Percentiles rank a stretch among this genome's conserved stretches.
Conservation (phyloP, 1,140 invertebrate species). For the Bombus sylvicola region DNA sequence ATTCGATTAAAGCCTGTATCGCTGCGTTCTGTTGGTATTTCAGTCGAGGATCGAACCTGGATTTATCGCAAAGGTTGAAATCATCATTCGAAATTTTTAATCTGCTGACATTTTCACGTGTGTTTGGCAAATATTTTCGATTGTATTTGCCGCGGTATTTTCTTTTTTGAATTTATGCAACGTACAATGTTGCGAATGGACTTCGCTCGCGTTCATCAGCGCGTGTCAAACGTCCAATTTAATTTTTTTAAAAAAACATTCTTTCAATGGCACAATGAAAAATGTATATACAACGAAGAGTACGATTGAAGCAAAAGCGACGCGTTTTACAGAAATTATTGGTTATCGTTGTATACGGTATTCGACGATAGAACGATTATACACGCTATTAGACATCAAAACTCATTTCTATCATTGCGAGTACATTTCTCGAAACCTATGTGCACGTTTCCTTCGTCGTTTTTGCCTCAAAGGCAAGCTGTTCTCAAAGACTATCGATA, state of each 20-base stretch:
- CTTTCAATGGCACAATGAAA: neutral
- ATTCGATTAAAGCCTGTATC: neutral
- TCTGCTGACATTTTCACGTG: neutral
- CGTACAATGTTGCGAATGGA: neutral
- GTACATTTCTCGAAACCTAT: too few relatives aligned
- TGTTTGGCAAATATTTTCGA: neutral
- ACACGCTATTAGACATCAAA: neutral
- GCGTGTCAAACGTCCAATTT: conserved; percentile 1
- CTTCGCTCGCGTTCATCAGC: neutral
- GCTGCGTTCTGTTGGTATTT: neutral
- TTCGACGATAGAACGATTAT: too few relatives aligned
- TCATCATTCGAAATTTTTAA: neutral
- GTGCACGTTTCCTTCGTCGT: too few relatives aligned
- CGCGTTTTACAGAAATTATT: neutral
- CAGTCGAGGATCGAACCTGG: neutral
- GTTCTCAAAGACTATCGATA: rapidly evolving
- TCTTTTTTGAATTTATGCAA: neutral
- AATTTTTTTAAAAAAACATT: neutral
- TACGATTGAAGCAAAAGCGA: neutral
- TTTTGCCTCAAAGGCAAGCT: neutral
- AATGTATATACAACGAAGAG: neutral
- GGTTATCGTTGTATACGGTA: neutral
- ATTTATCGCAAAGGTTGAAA: neutral
- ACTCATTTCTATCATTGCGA: neutral
- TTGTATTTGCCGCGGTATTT: neutral